Percentiles rank a stretch among this genome's conserved stretches.
Conservation (phyloP, 2,888 invertebrate species). For the Dorcus hopei region DNA sequence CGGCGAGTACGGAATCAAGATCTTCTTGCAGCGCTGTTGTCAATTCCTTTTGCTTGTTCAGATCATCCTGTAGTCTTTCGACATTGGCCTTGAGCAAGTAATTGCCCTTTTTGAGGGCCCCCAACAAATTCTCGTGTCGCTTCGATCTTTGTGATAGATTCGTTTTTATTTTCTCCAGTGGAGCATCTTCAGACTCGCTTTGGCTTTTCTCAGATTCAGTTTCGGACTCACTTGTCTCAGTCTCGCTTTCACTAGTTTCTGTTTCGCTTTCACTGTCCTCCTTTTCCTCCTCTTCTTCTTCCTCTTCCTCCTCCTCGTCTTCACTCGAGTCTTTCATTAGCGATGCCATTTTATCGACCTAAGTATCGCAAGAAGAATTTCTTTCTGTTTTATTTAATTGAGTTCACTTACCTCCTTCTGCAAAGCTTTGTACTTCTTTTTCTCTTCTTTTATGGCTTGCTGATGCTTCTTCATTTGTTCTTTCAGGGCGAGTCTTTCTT, state of each 20-base stretch:
- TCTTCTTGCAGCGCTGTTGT: constrained; percentile 76
- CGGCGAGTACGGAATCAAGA: constrained; percentile 80
- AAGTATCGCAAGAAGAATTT: not conserved
- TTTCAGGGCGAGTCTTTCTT: constrained; percentile 74
- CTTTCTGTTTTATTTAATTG: no score
- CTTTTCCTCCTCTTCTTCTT: constrained; percentile 55
- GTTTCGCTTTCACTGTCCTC: constrained; percentile 54
- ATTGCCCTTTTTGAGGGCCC: constrained; percentile 83
- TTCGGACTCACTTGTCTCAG: constrained; percentile 60
- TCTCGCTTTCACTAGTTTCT: constrained; percentile 65
- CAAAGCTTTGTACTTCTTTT: constrained; percentile 75
- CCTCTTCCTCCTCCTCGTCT: constrained; percentile 56
- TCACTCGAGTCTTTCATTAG: constrained; percentile 78
- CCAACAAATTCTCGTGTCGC: constrained; percentile 73
- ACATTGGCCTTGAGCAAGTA: constrained; percentile 84
- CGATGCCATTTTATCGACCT: constrained; percentile 88
- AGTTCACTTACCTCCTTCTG: constrained; percentile 71
- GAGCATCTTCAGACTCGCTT: constrained; percentile 60
- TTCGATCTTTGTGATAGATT: constrained; percentile 65
- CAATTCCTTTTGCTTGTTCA: constrained; percentile 78
- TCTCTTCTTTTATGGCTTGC: constrained; percentile 72
- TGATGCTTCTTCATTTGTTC: constrained; percentile 81
- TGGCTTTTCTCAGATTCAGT: constrained; percentile 63
- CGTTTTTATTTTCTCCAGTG: constrained; percentile 63
- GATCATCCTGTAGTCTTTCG: constrained; percentile 81